Evolutionary conservation across 2,888 invertebrate species (phyloP).

Genomic region (Priapulus caudatus): DNA sequence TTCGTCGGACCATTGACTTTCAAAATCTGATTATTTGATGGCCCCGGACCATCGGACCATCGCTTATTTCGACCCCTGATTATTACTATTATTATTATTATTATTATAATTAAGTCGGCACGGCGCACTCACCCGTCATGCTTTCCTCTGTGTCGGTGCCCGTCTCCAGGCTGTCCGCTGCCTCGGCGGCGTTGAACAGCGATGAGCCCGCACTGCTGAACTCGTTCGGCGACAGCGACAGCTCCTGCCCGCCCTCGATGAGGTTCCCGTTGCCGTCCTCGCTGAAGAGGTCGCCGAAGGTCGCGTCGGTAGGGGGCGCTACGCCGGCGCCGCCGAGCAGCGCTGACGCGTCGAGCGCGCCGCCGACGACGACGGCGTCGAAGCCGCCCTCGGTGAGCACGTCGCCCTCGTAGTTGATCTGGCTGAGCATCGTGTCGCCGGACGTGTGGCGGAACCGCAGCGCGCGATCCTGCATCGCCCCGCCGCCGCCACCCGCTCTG

Average conservation of each 20-base stretch:
- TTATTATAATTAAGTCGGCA: too few species aligned
- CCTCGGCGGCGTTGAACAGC: background rate
- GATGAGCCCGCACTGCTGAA: constrained; percentile 21
- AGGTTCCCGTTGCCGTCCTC: constrained; percentile 32
- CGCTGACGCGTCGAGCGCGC: constrained; percentile 28
- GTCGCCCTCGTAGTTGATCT: constrained; percentile 36
- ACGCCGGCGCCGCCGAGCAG: constrained; percentile 16
- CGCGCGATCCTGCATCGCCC: constrained; percentile 20
- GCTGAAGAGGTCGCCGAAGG: constrained; percentile 34
- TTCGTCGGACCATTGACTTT: too few species aligned
- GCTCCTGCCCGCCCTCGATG: constrained; percentile 27
- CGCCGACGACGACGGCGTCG: constrained; percentile 29
- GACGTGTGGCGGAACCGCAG: constrained; percentile 29
- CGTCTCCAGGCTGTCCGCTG: background rate
- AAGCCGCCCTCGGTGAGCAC: constrained; percentile 36
- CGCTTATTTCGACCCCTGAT: too few species aligned
- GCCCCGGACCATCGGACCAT: too few species aligned
- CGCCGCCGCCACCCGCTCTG: background rate
- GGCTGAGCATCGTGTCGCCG: constrained; percentile 39
- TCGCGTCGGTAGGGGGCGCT: constrained; percentile 18
- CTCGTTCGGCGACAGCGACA: constrained; percentile 31
- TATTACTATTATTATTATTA: too few species aligned
- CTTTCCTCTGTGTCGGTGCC: background rate
- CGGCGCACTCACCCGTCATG: background rate
- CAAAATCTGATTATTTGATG: too few species aligned